Evolutionary conservation across 2,888 invertebrate species (phyloP).

Genomic region (Nebria brevicollis): DNA sequence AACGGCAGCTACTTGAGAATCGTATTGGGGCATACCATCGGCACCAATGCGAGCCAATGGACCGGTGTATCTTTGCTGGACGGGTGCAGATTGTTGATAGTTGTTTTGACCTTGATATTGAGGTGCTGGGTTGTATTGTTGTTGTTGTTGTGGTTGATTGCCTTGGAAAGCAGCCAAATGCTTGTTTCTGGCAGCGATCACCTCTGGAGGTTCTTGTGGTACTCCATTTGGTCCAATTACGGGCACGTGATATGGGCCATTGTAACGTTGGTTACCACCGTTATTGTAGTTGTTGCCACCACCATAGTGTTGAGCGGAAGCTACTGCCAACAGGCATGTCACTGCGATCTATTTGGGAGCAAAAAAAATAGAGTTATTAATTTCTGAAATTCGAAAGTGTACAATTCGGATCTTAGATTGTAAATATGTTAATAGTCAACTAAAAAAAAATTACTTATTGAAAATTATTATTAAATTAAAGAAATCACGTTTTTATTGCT

Average conservation of each 20-base stretch:
- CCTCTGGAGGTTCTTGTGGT: slow-evolving; percentile 47
- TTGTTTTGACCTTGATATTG: neutral
- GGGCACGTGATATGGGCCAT: slow-evolving; percentile 62
- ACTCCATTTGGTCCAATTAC: slow-evolving; percentile 55
- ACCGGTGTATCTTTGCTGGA: slow-evolving; percentile 6
- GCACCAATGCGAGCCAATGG: slow-evolving; percentile 40
- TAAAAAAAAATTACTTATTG: no score
- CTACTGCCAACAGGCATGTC: slow-evolving; percentile 41
- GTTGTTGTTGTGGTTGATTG: slow-evolving; percentile 23
- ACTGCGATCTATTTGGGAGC: slow-evolving; percentile 31
- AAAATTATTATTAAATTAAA: no score
- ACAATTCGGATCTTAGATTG: neutral
- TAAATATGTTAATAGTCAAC: no score
- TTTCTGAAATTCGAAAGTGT: neutral
- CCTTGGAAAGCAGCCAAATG: slow-evolving; percentile 39
- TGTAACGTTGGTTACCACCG: slow-evolving; percentile 49
- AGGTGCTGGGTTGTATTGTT: slow-evolving; percentile 27
- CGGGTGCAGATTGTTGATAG: slow-evolving; percentile 6
- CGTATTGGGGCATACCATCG: slow-evolving; percentile 45
- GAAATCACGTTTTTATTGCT: no score
- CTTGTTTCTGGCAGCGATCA: slow-evolving; percentile 38
- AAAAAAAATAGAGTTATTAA: neutral
- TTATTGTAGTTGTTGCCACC: neutral
- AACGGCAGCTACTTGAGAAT: slow-evolving; percentile 37
- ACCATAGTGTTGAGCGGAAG: slow-evolving; percentile 27